Percentiles rank a stretch among this genome's conserved stretches.
Evolutionary conservation across 2,888 invertebrate species (phyloP).

Genomic region (Lycocerus yunnanus): DNA sequence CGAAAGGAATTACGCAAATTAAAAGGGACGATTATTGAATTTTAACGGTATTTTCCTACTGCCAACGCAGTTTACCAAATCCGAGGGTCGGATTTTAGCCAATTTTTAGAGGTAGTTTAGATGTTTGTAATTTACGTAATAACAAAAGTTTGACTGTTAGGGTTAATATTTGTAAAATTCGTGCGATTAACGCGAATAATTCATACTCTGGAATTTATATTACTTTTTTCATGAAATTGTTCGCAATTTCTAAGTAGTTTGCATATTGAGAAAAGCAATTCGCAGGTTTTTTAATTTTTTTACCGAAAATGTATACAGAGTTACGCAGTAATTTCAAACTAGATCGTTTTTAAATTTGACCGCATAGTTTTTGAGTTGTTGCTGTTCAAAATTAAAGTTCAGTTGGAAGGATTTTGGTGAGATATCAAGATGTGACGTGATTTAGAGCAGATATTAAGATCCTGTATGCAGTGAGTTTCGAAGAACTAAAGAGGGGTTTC

Average conservation of each 20-base stretch:
- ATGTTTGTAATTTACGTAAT: neutral
- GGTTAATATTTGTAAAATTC: neutral
- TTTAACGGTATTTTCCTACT: neutral
- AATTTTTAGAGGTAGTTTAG: neutral
- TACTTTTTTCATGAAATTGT: neutral
- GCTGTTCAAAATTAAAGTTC: no score
- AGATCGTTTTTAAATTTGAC: no score
- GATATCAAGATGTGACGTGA: no score
- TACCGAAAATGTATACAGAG: neutral
- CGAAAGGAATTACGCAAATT: constrained; percentile 1
- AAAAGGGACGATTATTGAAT: neutral
- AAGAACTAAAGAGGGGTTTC: no score
- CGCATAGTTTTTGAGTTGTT: no score
- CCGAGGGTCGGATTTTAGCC: neutral
- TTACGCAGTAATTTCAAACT: neutral
- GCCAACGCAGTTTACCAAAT: neutral
- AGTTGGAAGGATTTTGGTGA: no score
- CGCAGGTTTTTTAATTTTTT: no score
- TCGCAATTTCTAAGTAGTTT: neutral
- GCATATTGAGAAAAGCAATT: neutral
- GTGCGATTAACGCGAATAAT: neutral
- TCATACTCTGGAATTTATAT: neutral
- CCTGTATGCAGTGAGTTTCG: no score
- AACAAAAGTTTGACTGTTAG: neutral
- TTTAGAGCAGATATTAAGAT: no score